Percentiles rank a stretch among this genome's conserved stretches.
Conservation (phyloP, 2,113 vertebrate genomes). For the Lates calcarifer region DNA sequence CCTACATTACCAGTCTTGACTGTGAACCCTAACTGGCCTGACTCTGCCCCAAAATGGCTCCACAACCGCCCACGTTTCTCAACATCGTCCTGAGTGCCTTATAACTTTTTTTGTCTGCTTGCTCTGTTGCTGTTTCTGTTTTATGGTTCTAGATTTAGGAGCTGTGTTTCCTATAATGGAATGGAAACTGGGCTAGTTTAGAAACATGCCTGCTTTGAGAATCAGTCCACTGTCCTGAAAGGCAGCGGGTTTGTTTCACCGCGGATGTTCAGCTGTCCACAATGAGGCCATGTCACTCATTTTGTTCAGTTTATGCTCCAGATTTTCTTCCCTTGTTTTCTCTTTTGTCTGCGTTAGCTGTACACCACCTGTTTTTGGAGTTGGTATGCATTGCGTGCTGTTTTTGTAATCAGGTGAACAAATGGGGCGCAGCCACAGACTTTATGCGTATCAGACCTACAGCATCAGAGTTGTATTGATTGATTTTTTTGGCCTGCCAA, state of each 20-base stretch:
- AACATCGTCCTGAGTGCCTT: conserved; percentile 22
- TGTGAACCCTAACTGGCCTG: conserved; percentile 44
- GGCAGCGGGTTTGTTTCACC: conserved; percentile 18
- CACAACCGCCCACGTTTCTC: conserved; percentile 42
- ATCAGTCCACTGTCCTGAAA: conserved; percentile 45
- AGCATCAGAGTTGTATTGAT: conserved; percentile 31
- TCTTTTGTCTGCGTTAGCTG: conserved; percentile 41
- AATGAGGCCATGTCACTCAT: conserved; percentile 44
- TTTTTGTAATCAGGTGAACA: conserved; percentile 72
- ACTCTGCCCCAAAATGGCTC: conserved; percentile 57
- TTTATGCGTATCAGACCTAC: conserved; percentile 34
- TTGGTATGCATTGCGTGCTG: conserved; percentile 47
- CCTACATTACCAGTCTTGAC: conserved; percentile 22
- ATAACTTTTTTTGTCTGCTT: conserved; percentile 18
- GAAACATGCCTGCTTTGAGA: conserved; percentile 54
- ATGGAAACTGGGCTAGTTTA: conserved; percentile 39
- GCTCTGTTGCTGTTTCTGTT: conserved; percentile 48
- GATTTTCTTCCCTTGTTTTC: conserved; percentile 61
- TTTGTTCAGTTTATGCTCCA: conserved; percentile 40
- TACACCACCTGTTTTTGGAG: conserved; percentile 75
- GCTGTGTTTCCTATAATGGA: conserved; percentile 47
- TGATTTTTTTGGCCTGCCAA: conserved; percentile 9
- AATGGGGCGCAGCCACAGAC: conserved; percentile 45
- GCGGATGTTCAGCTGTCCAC: conserved; percentile 47
- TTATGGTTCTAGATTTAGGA: conserved; percentile 52